Evolutionary conservation across 53 echinoderm and acorn worm genomes (phyloP).

Genomic region (Mesocentrotus franciscanus): DNA sequence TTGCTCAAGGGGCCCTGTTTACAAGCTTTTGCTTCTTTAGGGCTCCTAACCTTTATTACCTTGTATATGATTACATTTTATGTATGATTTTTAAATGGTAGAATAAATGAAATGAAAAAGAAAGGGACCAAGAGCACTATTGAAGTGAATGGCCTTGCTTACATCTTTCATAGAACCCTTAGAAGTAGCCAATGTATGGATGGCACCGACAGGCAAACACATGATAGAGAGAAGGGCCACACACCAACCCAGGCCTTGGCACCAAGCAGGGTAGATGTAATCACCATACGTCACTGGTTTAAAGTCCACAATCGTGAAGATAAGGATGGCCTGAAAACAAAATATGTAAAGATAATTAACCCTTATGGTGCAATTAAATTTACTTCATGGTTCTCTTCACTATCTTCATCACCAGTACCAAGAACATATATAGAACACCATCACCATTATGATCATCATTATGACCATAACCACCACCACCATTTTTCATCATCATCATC

Average conservation of each 20-base stretch:
- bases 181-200: constrained; percentile 76
- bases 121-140: too few species aligned
- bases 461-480: background rate
- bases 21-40: too few species aligned
- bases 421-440: background rate
- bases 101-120: too few species aligned
- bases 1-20: too few species aligned
- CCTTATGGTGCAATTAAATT: background rate
- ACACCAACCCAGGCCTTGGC: constrained; percentile 88
- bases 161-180: constrained; percentile 69
- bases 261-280: constrained; percentile 87
- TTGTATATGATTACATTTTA: too few species aligned
- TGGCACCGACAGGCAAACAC: constrained; percentile 89
- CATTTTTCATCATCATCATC: background rate
- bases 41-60: too few species aligned
- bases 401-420: background rate
- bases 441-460: background rate
- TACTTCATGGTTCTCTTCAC: background rate
- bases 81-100: too few species aligned
- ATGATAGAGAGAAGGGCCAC: constrained; percentile 83
- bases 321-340: constrained; percentile 78
- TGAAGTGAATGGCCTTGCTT: background rate
- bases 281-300: constrained; percentile 83
- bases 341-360: background rate
- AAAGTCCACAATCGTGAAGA: constrained; percentile 89